Base-by-base conservation (phyloP, 23 tunicate genomes). In the Clavelina lepadiformis region DNA sequence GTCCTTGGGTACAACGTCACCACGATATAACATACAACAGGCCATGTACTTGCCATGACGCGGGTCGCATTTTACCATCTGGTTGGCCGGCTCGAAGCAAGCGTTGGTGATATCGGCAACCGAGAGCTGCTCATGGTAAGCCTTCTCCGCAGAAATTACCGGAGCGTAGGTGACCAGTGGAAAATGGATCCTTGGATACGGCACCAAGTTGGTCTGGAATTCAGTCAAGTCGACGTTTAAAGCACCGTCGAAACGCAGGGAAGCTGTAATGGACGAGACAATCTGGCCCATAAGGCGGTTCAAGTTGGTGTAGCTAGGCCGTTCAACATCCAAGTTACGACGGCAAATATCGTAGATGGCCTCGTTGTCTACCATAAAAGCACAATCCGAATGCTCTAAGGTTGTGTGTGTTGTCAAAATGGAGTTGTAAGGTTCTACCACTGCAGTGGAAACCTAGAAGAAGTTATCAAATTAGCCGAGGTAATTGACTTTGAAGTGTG, bases 211-310 rank as follows among this genome's bases (percentile, higher is more conserved):
- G 50, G 88, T 81, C 38, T 81, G 88, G 57, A 81, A 81, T 47
- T 81, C 88, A 2, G 71, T 81, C 5, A 81, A 47, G 36, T 81
- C 88, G 32, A 81, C 88, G 73, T 81, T 81, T 24, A 81, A 80
- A 1, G 88, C 61, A 25, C 88, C 88, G 1, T 63, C 66, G 46
- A 81, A 81, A 15, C 88, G 56, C n/a, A 81, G 46, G 15, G 88
- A 81, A 7, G 88, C 88, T 24, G 88, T 81, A 23, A 81, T 81
- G 2, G 88, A 81, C 7, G 88, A 81, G 57, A 81, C 88, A n/a
- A 81, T 51, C 31, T 77, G 83, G 4, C 63, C 64, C 8, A 67
- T 51, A 21, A 67, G 11, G 26, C 73, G 69, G 26, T 79, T 79
- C 27, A 80, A 57, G 51, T 80, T 80, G 33, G 72, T 6, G 37